Percentiles rank a stretch among this genome's conserved stretches.
These are phyloP conservation scores for Pandemis corylana DNA, from an alignment of 2,888 invertebrate species.

Conservation along the genomic window DNA sequence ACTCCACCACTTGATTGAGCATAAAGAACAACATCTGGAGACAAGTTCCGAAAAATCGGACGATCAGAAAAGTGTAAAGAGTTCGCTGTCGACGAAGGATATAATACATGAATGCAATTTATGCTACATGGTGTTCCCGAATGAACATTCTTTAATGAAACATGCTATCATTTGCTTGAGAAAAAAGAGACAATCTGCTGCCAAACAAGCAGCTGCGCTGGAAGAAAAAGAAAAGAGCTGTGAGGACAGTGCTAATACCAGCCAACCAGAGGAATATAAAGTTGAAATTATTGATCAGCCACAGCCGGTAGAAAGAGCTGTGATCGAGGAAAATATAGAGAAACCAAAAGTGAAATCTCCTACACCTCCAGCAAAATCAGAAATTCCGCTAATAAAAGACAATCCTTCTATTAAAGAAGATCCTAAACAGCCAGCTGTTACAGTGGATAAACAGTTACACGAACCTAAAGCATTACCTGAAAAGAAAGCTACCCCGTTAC, in stretches of 20 bases:
- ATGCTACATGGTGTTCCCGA: conserved; percentile 83
- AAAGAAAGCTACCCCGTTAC: conserved; percentile 13
- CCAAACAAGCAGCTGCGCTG: conserved; percentile 56
- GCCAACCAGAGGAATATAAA: conserved; percentile 44
- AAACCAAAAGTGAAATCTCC: conserved; percentile 7
- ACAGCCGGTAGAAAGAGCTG: conserved; percentile 45
- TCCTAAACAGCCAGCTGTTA: conserved; percentile 1
- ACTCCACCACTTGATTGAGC: conserved; percentile 75
- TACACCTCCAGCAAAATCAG: conserved; percentile 10
- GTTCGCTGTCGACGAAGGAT: conserved; percentile 75
- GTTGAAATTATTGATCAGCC: conserved; percentile 41
- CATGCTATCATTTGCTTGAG: conserved; percentile 73
- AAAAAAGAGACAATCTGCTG: conserved; percentile 71
- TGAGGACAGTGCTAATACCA: conserved; percentile 42
- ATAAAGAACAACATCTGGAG: conserved; percentile 78
- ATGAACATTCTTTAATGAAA: conserved; percentile 79
- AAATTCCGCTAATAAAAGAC: conserved; percentile 14
- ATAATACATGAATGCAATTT: conserved; percentile 82
- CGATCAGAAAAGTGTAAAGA: conserved; percentile 72
- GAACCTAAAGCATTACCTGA: conserved; percentile 13
- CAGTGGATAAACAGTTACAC: conserved; percentile 8
- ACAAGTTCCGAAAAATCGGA: conserved; percentile 76
- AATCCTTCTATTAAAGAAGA: conserved; percentile 8
- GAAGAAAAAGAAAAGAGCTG: conserved; percentile 49
- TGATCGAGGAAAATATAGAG: conserved; percentile 22